Evolutionary conservation across 2,888 invertebrate species (phyloP), one percentile per base, ranked within the genome.

Genomic region (Formica aserva): DNA sequence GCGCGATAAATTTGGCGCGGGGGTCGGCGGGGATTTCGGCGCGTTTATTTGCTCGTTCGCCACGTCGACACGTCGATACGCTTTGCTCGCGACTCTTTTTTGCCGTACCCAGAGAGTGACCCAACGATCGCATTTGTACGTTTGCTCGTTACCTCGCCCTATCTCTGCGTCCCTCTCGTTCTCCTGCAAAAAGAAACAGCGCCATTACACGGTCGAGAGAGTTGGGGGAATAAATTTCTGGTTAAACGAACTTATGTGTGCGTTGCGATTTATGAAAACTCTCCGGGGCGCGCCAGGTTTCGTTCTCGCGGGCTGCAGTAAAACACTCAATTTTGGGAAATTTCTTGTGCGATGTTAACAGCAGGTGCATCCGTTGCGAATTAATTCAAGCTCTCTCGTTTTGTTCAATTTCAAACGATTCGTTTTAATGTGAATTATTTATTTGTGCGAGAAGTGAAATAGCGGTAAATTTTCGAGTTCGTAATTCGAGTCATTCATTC

Each of bases 1-100:
- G 89, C 71, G 88, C 91, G 77, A 92, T 91, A 92, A 91, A 92
- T 92, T 91, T 80, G 81, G 48, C 65, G 82, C 55, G 62, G 62
- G 65, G 26, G 22, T 4, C 32, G 32, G 13, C 75, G 32, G 9
- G 55, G 32, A 32, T 32, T 32, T 67, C 60, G 63, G 35, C 62
- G 67, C 85, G 83, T 86, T 86, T 83, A 71, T 85, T 85, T 78
- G 74, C 66, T 65, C 78, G 62, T 65, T 82, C 57, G 45, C 81
- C 72, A 72, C 57, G 22, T 72, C 45, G 60, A 48, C 41, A 60
- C 81, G 67, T 82, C 84, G 82, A 77, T 82, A 84, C 69, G 74
- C 45, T 82, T 85, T 71, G 38, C 78, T 62, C 74, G 29, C 32
- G 41, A 66, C 48, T 66, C 67, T 52, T 76, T 69, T 81, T 55